Evolutionary conservation across 1,140 invertebrate genomes (phyloP).

Genomic region (Ceratina australensis): DNA sequence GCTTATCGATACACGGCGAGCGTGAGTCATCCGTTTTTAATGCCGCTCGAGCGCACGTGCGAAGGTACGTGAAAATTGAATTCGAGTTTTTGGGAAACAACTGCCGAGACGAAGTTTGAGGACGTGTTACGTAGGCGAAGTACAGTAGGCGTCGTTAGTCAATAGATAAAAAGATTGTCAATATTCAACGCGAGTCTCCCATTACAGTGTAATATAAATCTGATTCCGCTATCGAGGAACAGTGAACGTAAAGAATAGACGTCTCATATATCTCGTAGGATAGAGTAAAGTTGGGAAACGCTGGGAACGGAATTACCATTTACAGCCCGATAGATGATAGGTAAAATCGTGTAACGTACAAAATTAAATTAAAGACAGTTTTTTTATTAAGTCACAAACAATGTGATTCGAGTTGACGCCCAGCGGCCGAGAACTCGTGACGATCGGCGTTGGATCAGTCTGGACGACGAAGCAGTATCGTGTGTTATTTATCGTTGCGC

Average conservation of each 20-base stretch:
- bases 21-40: not conserved
- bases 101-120: not conserved
- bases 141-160: conserved; percentile 69
- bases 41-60: not conserved
- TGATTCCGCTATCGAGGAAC: too few relatives aligned
- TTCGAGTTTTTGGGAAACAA: not conserved
- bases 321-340: not conserved
- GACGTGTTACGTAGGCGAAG: conserved; percentile 65
- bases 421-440: conserved; percentile 47
- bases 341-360: conserved; percentile 7
- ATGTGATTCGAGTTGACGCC: conserved; percentile 49
- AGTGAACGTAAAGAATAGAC: too few relatives aligned
- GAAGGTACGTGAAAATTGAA: too few relatives aligned
- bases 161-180: conserved; percentile 62
- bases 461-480: conserved; percentile 54
- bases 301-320: too few relatives aligned
- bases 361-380: conserved; percentile 58
- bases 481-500: conserved; percentile 50
- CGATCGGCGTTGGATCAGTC: conserved; percentile 56
- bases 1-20: not conserved
- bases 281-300: too few relatives aligned
- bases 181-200: too few relatives aligned
- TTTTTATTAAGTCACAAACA: conserved; percentile 62
- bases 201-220: too few relatives aligned
- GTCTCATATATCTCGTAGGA: too few relatives aligned